These are phyloP conservation scores for Haliclystus octoradiatus DNA, from an alignment of 30 jellyfish, hydroid and myxozoan genomes.

Conservation along the genomic window DNA sequence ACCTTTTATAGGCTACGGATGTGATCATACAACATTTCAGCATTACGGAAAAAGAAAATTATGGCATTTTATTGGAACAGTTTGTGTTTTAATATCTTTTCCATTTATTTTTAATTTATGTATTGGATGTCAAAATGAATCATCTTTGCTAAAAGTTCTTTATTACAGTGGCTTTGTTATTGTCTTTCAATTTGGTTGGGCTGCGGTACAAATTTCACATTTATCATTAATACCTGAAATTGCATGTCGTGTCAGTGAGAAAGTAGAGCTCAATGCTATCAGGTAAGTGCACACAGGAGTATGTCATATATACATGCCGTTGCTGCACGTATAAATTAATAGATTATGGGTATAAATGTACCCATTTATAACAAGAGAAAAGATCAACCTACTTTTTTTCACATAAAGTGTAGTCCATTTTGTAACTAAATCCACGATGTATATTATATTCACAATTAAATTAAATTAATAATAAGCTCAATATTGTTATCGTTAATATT, in stretches of 20 bases:
- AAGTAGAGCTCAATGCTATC: slow-evolving; percentile 79
- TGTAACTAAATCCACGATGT: too few species aligned
- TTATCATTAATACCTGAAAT: slow-evolving; percentile 84
- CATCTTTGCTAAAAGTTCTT: slow-evolving; percentile 22
- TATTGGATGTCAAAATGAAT: slow-evolving; percentile 33
- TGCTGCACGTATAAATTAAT: too few species aligned
- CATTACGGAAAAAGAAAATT: slow-evolving; percentile 68
- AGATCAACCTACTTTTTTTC: too few species aligned
- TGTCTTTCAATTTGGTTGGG: slow-evolving; percentile 95
- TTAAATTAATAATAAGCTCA: too few species aligned
- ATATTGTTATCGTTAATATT: too few species aligned
- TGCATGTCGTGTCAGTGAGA: slow-evolving; percentile 51
- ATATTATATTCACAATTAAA: too few species aligned
- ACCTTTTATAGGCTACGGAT: slow-evolving; percentile 74
- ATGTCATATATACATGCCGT: too few species aligned
- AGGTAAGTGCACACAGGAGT: slow-evolving; percentile 53
- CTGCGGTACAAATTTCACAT: slow-evolving; percentile 82
- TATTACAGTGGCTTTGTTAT: slow-evolving; percentile 81
- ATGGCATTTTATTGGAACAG: slow-evolving; percentile 81
- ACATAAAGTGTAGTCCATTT: too few species aligned
- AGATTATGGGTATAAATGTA: too few species aligned
- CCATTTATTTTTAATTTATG: slow-evolving; percentile 81
- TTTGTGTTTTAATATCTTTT: slow-evolving; percentile 64
- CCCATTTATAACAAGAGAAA: too few species aligned
- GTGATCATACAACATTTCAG: slow-evolving; percentile 49